Conservation (phyloP, 2,888 invertebrate genomes). For the Nephrocerus scutellatus region DNA sequence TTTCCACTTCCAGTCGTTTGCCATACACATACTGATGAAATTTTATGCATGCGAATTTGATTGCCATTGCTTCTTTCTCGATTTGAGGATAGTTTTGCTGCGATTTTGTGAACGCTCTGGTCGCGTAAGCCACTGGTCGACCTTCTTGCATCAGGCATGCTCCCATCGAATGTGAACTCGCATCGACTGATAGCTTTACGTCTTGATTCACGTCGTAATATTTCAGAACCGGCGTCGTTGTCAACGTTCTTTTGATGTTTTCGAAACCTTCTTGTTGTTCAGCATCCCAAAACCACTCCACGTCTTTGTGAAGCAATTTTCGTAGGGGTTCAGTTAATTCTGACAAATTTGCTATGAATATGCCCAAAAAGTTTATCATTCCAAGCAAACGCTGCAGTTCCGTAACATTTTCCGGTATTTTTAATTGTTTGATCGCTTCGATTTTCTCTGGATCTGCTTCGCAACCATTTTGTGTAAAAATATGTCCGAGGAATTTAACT, state of each 20-base stretch:
- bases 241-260: too few relatives aligned
- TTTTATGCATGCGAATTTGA: slow-evolving; percentile 31
- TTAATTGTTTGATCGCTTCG: slow-evolving; percentile 8
- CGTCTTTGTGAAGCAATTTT: slow-evolving; percentile 11
- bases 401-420: slow-evolving; percentile 7
- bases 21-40: slow-evolving; percentile 36
- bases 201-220: slow-evolving; percentile 26
- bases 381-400: slow-evolving; percentile 19
- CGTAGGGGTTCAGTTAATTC: slow-evolving; percentile 10
- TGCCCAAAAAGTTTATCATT: too few relatives aligned
- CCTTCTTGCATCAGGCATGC: slow-evolving; percentile 34
- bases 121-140: slow-evolving; percentile 36
- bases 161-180: slow-evolving; percentile 23
- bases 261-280: too few relatives aligned
- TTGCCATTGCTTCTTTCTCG: slow-evolving; percentile 30
- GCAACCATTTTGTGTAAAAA: slow-evolving; percentile 10
- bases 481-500: too few relatives aligned
- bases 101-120: slow-evolving; percentile 31
- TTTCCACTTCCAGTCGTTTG: slow-evolving; percentile 21
- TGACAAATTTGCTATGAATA: slow-evolving; percentile 14
- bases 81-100: slow-evolving; percentile 20
- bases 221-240: too few relatives aligned
- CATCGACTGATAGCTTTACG: slow-evolving; percentile 23
- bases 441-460: slow-evolving; percentile 11
- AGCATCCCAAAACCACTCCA: too few relatives aligned